phyloP scores from a whole-genome alignment of 2,888 invertebrate species.

The Tipula vernalis region DNA sequence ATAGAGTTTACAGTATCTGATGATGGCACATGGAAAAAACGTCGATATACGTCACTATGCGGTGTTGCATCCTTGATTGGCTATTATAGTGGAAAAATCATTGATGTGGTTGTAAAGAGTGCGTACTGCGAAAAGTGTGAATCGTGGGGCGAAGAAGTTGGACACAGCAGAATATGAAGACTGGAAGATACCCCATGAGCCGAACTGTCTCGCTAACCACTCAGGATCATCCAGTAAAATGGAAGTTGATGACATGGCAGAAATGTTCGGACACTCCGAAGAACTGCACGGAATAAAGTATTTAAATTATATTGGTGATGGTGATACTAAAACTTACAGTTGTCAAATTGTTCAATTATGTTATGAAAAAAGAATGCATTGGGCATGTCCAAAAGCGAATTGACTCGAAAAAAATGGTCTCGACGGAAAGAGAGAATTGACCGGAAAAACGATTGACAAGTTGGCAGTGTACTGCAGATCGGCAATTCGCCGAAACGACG shows the following conservation, averaged over 20 bases:
- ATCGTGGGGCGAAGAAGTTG: no score
- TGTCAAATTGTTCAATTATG: conserved; percentile 17
- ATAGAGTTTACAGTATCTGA: no score
- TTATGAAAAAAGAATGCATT: neutral
- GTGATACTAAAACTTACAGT: conserved; percentile 17
- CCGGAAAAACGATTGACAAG: conserved; percentile 22
- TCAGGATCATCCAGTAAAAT: conserved; percentile 19
- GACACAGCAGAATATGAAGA: no score
- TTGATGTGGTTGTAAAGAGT: no score
- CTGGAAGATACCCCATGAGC: no score
- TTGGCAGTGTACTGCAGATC: no score
- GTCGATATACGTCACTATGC: no score
- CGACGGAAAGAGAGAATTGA: conserved; percentile 23
- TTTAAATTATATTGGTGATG: conserved; percentile 17
- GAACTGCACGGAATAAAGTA: conserved; percentile 15
- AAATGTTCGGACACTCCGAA: conserved; percentile 16
- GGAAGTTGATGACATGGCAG: conserved; percentile 16
- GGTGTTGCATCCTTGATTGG: no score
- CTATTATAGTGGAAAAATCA: neutral
- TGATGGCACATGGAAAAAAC: no score
- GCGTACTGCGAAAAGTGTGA: no score
- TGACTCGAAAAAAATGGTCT: neutral
- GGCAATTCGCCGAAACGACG: no score
- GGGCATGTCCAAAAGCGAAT: conserved; percentile 15
- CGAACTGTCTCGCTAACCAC: conserved; percentile 17